Evolutionary conservation across 2,888 invertebrate species (phyloP), one percentile per base, ranked within the genome.

Genomic region (Cenopis cana): DNA sequence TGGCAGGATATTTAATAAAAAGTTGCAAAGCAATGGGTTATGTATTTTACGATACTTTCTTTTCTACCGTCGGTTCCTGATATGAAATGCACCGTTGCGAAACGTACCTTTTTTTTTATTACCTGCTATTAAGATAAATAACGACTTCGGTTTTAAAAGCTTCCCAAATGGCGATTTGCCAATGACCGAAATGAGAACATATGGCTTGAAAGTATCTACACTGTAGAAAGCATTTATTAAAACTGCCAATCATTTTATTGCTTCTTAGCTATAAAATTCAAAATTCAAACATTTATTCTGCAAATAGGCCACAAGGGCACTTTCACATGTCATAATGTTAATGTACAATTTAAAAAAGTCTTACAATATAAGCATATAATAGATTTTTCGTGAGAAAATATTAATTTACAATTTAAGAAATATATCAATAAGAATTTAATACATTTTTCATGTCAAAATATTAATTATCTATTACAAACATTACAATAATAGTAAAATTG

Each of bases 111-210:
- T 17, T 10, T 50, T 17, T 50, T 56, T 56, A 36, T 36, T 18
- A 56, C 11, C 33, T 33, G 36, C 67, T 56, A 57, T 67, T 57
- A 29, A 52, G 38, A 18, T 59, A 36, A 41, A 52, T 29, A 57
- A 50, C 17, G 57, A 49, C 8, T 12, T n/a, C 11, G 33, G 59
- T 59, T 57, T 64, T 20, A 12, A 60, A 56, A 56, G 56, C 56
- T 36, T 56, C 36, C 56, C 33, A 0, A 9, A 36, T 56, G 56
- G 56, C 56, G 33, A n/a, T 36, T 56, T 56, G 56, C 56, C 56
- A 56, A 56, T 56, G 56, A 8, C 56, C 56, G n/a, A 56, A 56
- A 33, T 17, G 17, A 18, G 36, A 56, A 20, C 46, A 29, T 41
- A 60, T 60, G 14, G 46, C 46, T 46, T 1, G 11, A 41, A 24